phyloP scores from a whole-genome alignment of 2,888 invertebrate genomes.

The Agrotis segetum region DNA sequence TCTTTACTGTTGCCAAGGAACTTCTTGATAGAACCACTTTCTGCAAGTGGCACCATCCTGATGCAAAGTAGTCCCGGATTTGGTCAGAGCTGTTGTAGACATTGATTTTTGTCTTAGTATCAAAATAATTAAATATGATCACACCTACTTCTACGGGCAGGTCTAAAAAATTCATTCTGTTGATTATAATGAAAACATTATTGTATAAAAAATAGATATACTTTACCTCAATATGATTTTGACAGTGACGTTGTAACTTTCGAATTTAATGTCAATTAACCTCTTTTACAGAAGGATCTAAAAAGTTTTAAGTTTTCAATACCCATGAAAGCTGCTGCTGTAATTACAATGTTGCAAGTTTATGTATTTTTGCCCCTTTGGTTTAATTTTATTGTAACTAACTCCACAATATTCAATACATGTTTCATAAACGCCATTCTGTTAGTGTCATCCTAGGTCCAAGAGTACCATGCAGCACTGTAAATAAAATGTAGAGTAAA shows the following conservation, averaged over 20 bases:
- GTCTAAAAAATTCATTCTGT: constrained; percentile 64
- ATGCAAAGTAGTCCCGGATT: constrained; percentile 67
- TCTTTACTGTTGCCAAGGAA: constrained; percentile 63
- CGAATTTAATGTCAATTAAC: too few relatives aligned
- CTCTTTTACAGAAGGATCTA: too few relatives aligned
- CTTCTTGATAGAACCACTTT: constrained; percentile 67
- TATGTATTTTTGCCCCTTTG: too few relatives aligned
- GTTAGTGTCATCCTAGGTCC: too few relatives aligned
- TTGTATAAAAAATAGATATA: constrained; percentile 31
- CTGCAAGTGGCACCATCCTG: constrained; percentile 65
- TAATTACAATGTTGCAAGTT: too few relatives aligned
- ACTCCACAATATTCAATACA: too few relatives aligned
- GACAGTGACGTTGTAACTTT: constrained; percentile 31
- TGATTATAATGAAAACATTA: constrained; percentile 14
- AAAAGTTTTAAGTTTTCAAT: too few relatives aligned
- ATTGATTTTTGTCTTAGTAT: constrained; percentile 65
- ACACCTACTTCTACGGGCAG: constrained; percentile 67
- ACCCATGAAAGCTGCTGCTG: too few relatives aligned
- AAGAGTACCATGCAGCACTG: too few relatives aligned
- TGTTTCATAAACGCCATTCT: too few relatives aligned
- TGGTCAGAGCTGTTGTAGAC: constrained; percentile 60
- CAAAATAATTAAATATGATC: constrained; percentile 64
- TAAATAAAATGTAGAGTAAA: constrained; percentile 61
- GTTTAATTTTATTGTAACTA: too few relatives aligned
- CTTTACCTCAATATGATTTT: constrained; percentile 25